A percentile compares a stretch with the other conserved stretches of the same genome.
phyloP scores from a whole-genome alignment of 2,888 invertebrate genomes.

The Venusia cambrica region DNA sequence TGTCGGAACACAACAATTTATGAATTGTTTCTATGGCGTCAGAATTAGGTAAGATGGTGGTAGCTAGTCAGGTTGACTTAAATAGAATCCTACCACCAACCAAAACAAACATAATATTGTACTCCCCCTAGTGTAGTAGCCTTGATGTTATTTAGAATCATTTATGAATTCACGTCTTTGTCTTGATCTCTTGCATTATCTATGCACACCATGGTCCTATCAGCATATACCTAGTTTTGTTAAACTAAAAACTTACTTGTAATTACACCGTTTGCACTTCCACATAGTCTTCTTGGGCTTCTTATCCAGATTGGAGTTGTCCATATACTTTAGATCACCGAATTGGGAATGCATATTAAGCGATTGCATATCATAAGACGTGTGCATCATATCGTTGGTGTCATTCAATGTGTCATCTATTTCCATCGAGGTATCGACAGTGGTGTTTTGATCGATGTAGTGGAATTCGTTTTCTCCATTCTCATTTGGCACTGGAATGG shows the following conservation, averaged over 20 bases:
- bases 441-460: conserved; percentile 61
- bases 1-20: too few relatives aligned
- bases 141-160: too few relatives aligned
- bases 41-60: too few relatives aligned
- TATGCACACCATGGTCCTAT: too few relatives aligned
- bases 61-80: too few relatives aligned
- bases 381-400: conserved; percentile 53
- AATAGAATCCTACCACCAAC: too few relatives aligned
- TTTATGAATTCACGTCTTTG: too few relatives aligned
- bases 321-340: conserved; percentile 50
- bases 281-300: conserved; percentile 87
- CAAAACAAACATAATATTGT: too few relatives aligned
- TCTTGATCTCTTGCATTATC: too few relatives aligned
- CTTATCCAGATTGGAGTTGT: conserved; percentile 57
- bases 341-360: conserved; percentile 79
- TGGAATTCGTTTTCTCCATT: conserved; percentile 74
- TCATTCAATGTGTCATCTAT: conserved; percentile 76
- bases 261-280: conserved; percentile 95
- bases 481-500: conserved; percentile 83
- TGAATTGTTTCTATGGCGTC: too few relatives aligned
- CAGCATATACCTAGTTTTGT: too few relatives aligned
- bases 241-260: conserved; percentile 88
- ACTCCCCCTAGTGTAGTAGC: too few relatives aligned
- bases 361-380: conserved; percentile 81
- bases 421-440: conserved; percentile 66